Base-by-base conservation (phyloP, 2,888 invertebrate genomes). In the Cryptus armator region DNA sequence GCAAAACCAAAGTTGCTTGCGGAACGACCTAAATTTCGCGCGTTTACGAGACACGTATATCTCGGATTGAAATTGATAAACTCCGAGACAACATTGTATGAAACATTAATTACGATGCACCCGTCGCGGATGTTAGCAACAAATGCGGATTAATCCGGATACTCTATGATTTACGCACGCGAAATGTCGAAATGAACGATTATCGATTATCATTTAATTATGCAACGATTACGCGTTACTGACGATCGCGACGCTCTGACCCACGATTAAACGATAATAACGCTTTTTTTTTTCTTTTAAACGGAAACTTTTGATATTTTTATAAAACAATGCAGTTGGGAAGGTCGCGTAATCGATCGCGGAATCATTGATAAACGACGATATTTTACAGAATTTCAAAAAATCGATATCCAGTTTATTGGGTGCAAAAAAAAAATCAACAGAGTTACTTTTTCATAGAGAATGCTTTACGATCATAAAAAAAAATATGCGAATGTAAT, bases 1-100 rank as follows among this genome's bases (percentile, higher is more conserved):
- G 66, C 70, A 24, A 81, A 37, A 64, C 80, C 76, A 48, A 72
- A 56, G 3, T 56, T 19, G 56, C 37, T 70, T 62, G 32, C n/a
- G 59, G 75, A 76, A 59, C 67, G 84, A 80, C 80, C 80, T 71
- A 43, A 80, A 80, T 80, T 43, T 9, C 32, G 32, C 56, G 53
- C 32, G 24, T 43, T 80, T 46, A 44, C 24, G 67, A 66, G 76
- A 71, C 59, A 43, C 10, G 19, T 9, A 37, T 29, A 32, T 32
- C 32, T 2, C 24, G 14, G 16, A 16, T 0, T n/a, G 53, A 5
- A n/a, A 16, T 71, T 9, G 53, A 53, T 32, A 16, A 12, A 32
- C 29, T 48, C 32, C n/a, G 29, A 70, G 51, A 29, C 32, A 32
- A 53, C 32, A 51, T 53, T 32, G 32, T 56, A 9, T 16, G 29